Evolutionary conservation across 2,113 vertebrate genomes (phyloP).

Genomic region (Poecilia latipinna): DNA sequence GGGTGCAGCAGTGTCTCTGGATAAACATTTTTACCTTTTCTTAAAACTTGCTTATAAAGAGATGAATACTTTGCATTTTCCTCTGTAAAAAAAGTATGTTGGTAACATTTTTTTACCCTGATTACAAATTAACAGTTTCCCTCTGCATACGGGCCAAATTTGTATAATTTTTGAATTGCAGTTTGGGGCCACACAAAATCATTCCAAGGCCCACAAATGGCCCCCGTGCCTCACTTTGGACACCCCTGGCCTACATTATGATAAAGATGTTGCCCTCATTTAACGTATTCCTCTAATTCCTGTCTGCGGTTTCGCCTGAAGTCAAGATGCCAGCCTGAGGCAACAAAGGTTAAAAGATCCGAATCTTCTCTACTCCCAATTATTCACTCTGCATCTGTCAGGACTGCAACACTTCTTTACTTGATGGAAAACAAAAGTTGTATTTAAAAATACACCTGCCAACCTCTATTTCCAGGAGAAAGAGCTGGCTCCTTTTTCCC

Average conservation of each 20-base stretch:
- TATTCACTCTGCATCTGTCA: conserved; percentile 4
- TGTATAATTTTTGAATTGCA: too few relatives aligned
- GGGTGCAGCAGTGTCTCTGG: too few relatives aligned
- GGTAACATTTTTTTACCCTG: too few relatives aligned
- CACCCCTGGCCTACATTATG: not conserved
- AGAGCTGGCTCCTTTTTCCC: conserved; percentile 11
- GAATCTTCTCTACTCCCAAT: not conserved
- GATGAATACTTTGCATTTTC: too few relatives aligned
- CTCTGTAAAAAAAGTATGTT: too few relatives aligned
- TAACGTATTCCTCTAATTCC: not conserved
- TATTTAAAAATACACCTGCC: conserved; percentile 26
- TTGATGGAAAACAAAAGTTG: not conserved
- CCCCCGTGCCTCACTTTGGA: too few relatives aligned
- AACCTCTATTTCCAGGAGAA: conserved; percentile 11
- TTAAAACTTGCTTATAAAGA: too few relatives aligned
- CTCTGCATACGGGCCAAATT: too few relatives aligned
- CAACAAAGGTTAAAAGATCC: conserved; percentile 12
- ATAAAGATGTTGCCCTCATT: not conserved
- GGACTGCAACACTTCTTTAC: conserved; percentile 3
- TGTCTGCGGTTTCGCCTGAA: not conserved
- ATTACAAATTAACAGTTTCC: too few relatives aligned
- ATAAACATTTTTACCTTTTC: too few relatives aligned
- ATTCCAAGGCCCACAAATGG: too few relatives aligned
- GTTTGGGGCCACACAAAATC: too few relatives aligned
- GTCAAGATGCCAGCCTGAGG: not conserved